A percentile compares a stretch with the other conserved stretches of the same genome.
Evolutionary conservation across 2,888 invertebrate species (phyloP).

Genomic region (Busseola fusca): DNA sequence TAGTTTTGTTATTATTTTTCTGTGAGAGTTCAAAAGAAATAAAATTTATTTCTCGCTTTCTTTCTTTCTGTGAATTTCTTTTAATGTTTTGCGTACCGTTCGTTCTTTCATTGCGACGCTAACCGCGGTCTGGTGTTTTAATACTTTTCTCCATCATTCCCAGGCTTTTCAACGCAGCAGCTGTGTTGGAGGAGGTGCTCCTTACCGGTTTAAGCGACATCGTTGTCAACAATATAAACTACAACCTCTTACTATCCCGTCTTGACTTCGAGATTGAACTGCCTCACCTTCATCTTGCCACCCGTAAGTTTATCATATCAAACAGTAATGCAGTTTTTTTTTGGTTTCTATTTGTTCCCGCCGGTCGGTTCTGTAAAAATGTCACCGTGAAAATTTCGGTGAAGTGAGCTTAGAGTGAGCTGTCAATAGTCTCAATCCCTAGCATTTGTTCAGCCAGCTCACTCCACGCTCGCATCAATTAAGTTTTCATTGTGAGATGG

Average conservation of each 20-base stretch:
- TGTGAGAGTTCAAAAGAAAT: not conserved
- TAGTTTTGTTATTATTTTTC: not conserved
- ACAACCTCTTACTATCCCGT: constrained; percentile 60
- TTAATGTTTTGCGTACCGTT: not conserved
- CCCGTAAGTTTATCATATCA: constrained; percentile 63
- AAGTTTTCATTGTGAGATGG: too few species aligned
- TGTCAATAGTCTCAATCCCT: too few species aligned
- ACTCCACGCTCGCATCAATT: too few species aligned
- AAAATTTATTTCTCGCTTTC: not conserved
- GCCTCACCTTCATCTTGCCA: constrained; percentile 64
- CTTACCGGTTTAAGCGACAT: constrained; percentile 76
- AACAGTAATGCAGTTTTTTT: not conserved
- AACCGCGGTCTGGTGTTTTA: not conserved
- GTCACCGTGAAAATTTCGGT: too few species aligned
- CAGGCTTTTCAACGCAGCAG: constrained; percentile 69
- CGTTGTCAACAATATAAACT: constrained; percentile 69
- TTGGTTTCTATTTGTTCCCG: too few species aligned
- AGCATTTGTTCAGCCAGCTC: too few species aligned
- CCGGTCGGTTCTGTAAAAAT: too few species aligned
- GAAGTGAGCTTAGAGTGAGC: too few species aligned
- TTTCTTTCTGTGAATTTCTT: not conserved
- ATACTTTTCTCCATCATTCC: not conserved
- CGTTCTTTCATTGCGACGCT: not conserved
- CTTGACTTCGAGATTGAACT: constrained; percentile 71
- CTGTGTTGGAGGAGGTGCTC: constrained; percentile 58